Evolutionary conservation across 2,888 invertebrate genomes (phyloP).

Genomic region (Xestia c-nigrum): DNA sequence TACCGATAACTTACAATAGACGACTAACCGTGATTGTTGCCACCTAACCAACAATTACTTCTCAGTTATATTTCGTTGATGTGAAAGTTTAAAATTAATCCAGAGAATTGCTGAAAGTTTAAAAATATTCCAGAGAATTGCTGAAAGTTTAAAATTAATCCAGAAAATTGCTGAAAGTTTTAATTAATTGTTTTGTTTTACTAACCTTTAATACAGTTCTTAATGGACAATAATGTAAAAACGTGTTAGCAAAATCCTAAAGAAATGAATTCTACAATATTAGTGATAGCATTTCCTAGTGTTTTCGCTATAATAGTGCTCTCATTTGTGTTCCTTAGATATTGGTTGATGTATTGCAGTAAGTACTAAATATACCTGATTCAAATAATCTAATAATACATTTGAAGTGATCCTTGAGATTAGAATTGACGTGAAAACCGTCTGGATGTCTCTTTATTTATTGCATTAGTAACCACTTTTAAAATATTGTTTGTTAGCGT

Average conservation of each 20-base stretch:
- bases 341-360: conserved; percentile 42
- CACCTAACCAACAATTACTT: conserved; percentile 6
- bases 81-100: not conserved
- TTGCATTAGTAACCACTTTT: not conserved
- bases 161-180: not conserved
- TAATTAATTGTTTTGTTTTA: too few relatives aligned
- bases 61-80: not conserved
- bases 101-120: not conserved
- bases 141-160: not conserved
- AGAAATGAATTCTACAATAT: conserved; percentile 36
- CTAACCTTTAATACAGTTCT: not conserved
- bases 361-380: conserved; percentile 32
- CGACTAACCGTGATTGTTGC: conserved; percentile 51
- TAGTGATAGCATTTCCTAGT: conserved; percentile 48
- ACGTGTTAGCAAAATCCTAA: not conserved
- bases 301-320: conserved; percentile 44
- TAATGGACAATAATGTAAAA: conserved; percentile 2
- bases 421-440: conserved; percentile 5
- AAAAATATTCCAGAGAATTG: not conserved
- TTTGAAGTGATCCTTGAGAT: conserved; percentile 20
- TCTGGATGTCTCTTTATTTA: not conserved
- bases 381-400: not conserved
- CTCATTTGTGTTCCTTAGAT: conserved; percentile 38
- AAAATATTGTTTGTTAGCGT: not conserved
- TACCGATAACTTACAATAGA: conserved; percentile 39